Conservation (phyloP, 2,888 invertebrate species). For the Petrolisthes manimaculis region DNA sequence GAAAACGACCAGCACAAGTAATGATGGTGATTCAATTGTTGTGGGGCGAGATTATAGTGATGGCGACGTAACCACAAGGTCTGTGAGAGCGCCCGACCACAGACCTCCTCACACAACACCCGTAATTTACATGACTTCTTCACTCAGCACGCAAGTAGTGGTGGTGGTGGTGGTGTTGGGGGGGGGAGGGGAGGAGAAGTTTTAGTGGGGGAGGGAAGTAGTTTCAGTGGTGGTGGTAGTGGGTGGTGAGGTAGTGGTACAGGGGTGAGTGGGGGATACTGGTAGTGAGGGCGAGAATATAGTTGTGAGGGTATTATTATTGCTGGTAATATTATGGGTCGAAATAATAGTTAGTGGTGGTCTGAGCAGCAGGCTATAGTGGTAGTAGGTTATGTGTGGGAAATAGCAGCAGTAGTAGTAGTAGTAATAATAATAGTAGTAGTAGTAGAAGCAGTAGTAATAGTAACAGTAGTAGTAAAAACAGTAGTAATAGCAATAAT, state of each 20-base stretch:
- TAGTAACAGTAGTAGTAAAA: background rate
- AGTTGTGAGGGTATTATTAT: background rate
- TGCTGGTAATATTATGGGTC: background rate
- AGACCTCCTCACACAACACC: background rate
- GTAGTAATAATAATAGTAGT: background rate
- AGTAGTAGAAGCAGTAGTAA: background rate
- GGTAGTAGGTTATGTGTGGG: background rate
- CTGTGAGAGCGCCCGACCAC: slow-evolving; percentile 2
- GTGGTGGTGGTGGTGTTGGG: background rate
- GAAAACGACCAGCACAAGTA: background rate
- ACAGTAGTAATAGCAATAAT: background rate
- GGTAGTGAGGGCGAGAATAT: background rate
- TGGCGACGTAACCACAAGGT: slow-evolving; percentile 21
- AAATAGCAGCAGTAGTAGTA: background rate
- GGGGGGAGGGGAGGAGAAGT: background rate
- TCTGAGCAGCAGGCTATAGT: background rate
- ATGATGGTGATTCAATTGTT: slow-evolving; percentile 42
- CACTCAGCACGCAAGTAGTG: too few relatives aligned
- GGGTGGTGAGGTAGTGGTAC: background rate
- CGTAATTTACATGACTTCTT: background rate
- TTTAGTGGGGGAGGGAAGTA: background rate
- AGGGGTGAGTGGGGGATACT: background rate
- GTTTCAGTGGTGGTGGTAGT: background rate
- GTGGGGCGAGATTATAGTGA: slow-evolving; percentile 20
- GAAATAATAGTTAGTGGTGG: background rate